A percentile compares a stretch with the other conserved stretches of the same genome.
Evolutionary conservation across 2,888 invertebrate species (phyloP).

Genomic region (Ophion obscuratus): DNA sequence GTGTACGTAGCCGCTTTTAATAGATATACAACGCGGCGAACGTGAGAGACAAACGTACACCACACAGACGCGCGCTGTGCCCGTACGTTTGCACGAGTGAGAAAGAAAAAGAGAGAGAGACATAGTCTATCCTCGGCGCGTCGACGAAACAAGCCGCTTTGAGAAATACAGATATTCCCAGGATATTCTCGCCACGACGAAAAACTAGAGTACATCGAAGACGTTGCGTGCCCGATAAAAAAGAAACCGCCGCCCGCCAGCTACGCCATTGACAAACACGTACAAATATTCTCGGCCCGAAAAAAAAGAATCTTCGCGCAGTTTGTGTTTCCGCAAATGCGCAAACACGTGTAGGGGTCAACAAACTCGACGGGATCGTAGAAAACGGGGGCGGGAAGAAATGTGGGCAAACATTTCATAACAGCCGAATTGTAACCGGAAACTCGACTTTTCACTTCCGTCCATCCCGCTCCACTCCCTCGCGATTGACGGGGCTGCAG

Average conservation of each 20-base stretch:
- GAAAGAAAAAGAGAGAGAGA: background rate
- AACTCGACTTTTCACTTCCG: slow-evolving; percentile 10
- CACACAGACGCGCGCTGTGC: background rate
- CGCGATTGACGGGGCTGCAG: background rate
- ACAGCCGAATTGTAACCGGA: slow-evolving; percentile 34
- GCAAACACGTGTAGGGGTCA: slow-evolving; percentile 21
- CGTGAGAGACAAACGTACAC: slow-evolving; percentile 16
- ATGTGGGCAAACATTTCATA: background rate
- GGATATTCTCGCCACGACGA: slow-evolving; percentile 42
- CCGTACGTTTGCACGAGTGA: background rate
- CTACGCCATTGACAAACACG: slow-evolving; percentile 15
- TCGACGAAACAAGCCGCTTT: slow-evolving; percentile 1
- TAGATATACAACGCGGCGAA: slow-evolving; percentile 45
- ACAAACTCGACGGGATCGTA: slow-evolving; percentile 17
- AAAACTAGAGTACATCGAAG: slow-evolving; percentile 33
- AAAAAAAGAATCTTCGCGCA: slow-evolving; percentile 7
- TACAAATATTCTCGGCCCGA: background rate
- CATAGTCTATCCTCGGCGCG: too few species aligned
- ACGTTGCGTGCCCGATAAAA: slow-evolving; percentile 16
- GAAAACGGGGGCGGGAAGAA: background rate
- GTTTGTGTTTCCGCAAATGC: background rate
- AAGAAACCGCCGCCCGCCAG: slow-evolving; percentile 7
- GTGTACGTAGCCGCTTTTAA: slow-evolving; percentile 56
- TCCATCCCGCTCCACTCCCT: background rate
- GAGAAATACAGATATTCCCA: slow-evolving; percentile 32